phyloP scores from a whole-genome alignment of 2,797 vertebrate species.

The Lemur catta region DNA sequence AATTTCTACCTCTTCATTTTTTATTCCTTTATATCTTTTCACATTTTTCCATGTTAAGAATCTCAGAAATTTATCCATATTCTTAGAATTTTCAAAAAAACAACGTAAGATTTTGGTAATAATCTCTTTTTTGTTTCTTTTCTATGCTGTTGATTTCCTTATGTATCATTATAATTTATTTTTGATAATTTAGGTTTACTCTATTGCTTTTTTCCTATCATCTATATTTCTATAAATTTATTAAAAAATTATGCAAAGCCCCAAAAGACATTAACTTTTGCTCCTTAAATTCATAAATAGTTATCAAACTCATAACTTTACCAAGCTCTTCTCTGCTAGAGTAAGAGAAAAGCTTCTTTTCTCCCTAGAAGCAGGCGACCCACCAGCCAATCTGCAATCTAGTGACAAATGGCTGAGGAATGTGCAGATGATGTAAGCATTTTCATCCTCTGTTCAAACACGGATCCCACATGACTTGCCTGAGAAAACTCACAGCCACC shows the following conservation, averaged over 20 bases:
- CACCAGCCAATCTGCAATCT: background rate
- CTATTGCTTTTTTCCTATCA: background rate
- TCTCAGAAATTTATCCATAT: background rate
- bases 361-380: background rate
- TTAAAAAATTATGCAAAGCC: background rate
- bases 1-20: background rate
- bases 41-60: background rate
- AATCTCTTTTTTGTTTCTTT: background rate
- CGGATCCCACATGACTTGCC: background rate
- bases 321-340: background rate
- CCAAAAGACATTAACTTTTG: background rate
- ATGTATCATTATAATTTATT: background rate
- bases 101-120: background rate
- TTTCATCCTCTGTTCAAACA: conserved; percentile 25
- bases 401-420: conserved; percentile 35
- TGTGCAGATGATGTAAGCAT: conserved; percentile 10
- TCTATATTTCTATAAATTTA: background rate
- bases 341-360: background rate
- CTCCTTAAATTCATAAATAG: background rate
- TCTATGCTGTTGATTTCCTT: background rate
- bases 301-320: background rate
- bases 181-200: background rate
- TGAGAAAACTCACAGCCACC: background rate
- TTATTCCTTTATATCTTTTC: background rate
- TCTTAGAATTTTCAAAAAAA: background rate